A percentile compares a stretch with the other conserved stretches of the same genome.
These are phyloP conservation scores for Poecilia velifera DNA, from an alignment of 2,797 vertebrate genomes.

Conservation along the genomic window DNA sequence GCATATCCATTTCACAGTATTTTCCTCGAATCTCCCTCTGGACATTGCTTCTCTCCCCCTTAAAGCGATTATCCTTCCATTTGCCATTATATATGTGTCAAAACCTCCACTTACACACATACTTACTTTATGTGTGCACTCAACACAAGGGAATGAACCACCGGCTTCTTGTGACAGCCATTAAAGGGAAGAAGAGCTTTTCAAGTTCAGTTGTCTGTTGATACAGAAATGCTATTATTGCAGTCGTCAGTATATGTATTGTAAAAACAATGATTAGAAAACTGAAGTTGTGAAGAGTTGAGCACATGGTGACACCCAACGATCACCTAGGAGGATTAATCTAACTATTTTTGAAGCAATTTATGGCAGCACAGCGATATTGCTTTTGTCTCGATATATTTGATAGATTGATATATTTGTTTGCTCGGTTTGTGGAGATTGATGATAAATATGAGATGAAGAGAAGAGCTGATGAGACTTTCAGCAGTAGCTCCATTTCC, in stretches of 20 bases:
- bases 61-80: slow-evolving; percentile 62
- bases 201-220: slow-evolving; percentile 21
- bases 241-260: slow-evolving; percentile 33
- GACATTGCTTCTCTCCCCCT: slow-evolving; percentile 57
- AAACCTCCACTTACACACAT: slow-evolving; percentile 56
- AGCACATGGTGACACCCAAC: neutral
- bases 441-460: neutral
- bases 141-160: slow-evolving; percentile 12
- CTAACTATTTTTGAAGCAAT: neutral
- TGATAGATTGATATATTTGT: neutral
- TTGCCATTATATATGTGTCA: slow-evolving; percentile 57
- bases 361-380: neutral
- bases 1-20: slow-evolving; percentile 74
- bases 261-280: slow-evolving; percentile 31
- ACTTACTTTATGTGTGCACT: slow-evolving; percentile 25
- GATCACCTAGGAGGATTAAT: slow-evolving; percentile 1
- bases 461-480: neutral
- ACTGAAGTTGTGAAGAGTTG: neutral
- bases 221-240: slow-evolving; percentile 45
- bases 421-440: neutral
- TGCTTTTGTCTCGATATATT: neutral
- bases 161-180: slow-evolving; percentile 36
- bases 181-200: slow-evolving; percentile 32
- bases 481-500: too few relatives aligned
- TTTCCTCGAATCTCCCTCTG: slow-evolving; percentile 59